A percentile compares a stretch with the other conserved stretches of the same genome.
Conservation (phyloP, 1,140 invertebrate species). For the Latrodectus geometricus region DNA sequence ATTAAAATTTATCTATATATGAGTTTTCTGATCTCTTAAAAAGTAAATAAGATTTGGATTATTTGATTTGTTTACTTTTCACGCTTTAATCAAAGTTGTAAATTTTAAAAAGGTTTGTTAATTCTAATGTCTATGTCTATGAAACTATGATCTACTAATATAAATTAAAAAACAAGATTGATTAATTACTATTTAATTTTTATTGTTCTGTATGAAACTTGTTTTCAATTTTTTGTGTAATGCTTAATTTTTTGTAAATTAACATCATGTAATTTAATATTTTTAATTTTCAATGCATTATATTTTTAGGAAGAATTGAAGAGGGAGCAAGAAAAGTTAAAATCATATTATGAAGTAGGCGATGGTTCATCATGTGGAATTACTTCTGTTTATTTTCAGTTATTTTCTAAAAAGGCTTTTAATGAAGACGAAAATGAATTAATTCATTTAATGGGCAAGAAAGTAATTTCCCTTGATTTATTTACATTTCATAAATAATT, state of each 20-base stretch:
- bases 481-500: not conserved
- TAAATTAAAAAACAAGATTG: not conserved
- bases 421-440: constrained; percentile 70
- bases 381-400: constrained; percentile 87
- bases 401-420: constrained; percentile 65
- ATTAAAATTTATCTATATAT: too few relatives aligned
- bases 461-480: constrained; percentile 13
- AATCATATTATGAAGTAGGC: constrained; percentile 76
- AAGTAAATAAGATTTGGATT: too few relatives aligned
- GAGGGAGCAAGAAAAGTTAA: constrained; percentile 76
- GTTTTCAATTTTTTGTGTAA: not conserved
- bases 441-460: constrained; percentile 49
- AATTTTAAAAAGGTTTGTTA: too few relatives aligned
- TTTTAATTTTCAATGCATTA: constrained; percentile 36
- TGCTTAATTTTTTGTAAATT: not conserved
- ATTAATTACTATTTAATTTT: not conserved
- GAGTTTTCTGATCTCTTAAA: too few relatives aligned
- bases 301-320: constrained; percentile 72
- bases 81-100: too few relatives aligned
- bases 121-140: too few relatives aligned
- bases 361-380: constrained; percentile 76
- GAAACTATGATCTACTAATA: too few relatives aligned
- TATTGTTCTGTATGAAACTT: not conserved
- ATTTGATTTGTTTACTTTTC: too few relatives aligned
- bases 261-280: not conserved